A percentile compares a stretch with the other conserved stretches of the same genome.
Conservation (phyloP, 1,140 invertebrate species). For the Aphidius gifuensis region DNA sequence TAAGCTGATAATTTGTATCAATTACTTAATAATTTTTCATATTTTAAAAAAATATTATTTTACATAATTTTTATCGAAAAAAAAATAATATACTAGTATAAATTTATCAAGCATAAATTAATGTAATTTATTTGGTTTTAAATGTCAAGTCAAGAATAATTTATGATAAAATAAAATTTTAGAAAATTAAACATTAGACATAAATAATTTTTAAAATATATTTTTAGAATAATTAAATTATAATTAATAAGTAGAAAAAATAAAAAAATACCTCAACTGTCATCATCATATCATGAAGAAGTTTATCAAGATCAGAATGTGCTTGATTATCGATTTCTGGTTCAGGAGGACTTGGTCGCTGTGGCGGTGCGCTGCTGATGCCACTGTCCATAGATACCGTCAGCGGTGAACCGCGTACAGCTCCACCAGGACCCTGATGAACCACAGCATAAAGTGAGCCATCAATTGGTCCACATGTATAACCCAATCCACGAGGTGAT, state of each 20-base stretch:
- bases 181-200: no score
- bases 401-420: constrained; percentile 64
- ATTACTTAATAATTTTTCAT: neutral
- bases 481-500: constrained; percentile 52
- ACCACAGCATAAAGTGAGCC: constrained; percentile 84
- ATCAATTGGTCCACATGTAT: constrained; percentile 81
- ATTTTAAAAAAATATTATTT: no score
- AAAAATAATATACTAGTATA: neutral
- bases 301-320: constrained; percentile 67
- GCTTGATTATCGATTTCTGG: constrained; percentile 39
- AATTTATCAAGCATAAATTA: no score
- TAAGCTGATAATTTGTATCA: constrained; percentile 4
- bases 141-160: no score
- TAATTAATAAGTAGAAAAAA: neutral
- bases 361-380: constrained; percentile 65
- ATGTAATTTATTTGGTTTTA: no score
- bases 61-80: neutral
- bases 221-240: neutral
- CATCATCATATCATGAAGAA: constrained; percentile 77
- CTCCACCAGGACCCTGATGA: constrained; percentile 56
- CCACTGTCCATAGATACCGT: constrained; percentile 82
- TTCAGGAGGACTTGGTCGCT: constrained; percentile 50
- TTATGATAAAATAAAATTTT: no score
- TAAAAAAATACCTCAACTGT: constrained; percentile 67
- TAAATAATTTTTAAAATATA: neutral